These are phyloP conservation scores for Luperina nickerlii DNA, from an alignment of 2,888 invertebrate species.

Conservation along the genomic window DNA sequence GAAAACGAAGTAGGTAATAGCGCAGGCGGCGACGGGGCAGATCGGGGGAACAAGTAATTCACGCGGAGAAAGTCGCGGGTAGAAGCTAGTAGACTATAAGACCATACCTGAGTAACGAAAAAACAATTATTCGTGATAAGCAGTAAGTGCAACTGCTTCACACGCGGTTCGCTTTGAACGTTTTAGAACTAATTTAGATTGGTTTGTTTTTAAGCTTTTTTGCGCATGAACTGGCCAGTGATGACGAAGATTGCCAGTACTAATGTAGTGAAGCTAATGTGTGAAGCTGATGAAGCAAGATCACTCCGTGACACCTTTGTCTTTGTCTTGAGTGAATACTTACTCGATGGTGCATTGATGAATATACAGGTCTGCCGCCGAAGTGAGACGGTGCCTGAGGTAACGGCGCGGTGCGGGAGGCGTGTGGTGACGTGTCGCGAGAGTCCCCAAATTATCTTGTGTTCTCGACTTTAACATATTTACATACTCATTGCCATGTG, in stretches of 20 bases:
- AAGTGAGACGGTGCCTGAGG: not conserved
- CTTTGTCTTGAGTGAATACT: slow-evolving; percentile 1
- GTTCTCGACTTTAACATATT: slow-evolving; percentile 5
- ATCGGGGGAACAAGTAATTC: too few species aligned
- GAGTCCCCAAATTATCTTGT: not conserved
- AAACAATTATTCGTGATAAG: not conserved
- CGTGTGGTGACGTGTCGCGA: too few species aligned
- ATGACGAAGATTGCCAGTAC: not conserved
- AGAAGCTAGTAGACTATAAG: not conserved
- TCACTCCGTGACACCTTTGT: not conserved
- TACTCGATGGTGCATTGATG: slow-evolving; percentile 16
- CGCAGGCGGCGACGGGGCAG: too few species aligned
- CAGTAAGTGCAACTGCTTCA: not conserved
- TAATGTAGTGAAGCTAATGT: not conserved
- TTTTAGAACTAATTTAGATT: not conserved
- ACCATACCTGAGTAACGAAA: not conserved
- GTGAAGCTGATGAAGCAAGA: not conserved
- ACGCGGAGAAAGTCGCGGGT: too few species aligned
- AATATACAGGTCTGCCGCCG: not conserved
- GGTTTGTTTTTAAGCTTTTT: not conserved
- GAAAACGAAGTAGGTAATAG: too few species aligned
- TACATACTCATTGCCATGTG: slow-evolving; percentile 35
- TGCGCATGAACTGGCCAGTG: not conserved
- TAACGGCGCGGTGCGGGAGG: not conserved
- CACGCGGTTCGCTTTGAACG: not conserved